A percentile compares a stretch with the other conserved stretches of the same genome.
Conservation (phyloP, 2,797 vertebrate genomes). For the Dallia pectoralis region DNA sequence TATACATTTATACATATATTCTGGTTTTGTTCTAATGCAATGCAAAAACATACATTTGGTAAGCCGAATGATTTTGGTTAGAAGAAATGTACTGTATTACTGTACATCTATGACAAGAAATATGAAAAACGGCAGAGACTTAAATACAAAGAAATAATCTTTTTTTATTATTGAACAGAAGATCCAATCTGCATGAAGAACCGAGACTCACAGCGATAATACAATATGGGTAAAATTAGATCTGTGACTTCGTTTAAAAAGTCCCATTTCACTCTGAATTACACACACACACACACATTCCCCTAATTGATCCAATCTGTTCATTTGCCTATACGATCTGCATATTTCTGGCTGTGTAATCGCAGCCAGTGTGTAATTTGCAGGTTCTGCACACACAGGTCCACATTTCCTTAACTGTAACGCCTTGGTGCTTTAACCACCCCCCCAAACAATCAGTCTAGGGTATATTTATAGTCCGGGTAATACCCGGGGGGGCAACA, state of each 20-base stretch:
- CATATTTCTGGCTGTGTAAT: no score
- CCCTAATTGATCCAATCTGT: no score
- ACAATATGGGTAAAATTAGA: conserved; percentile 37
- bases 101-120: not conserved
- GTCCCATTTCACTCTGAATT: not conserved
- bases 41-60: no score
- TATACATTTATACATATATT: no score
- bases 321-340: no score
- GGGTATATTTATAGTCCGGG: not conserved
- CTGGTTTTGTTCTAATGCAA: no score
- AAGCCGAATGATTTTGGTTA: no score
- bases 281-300: not conserved
- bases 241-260: conserved; percentile 6
- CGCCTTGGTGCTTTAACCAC: not conserved
- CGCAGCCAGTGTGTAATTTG: not conserved
- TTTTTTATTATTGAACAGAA: conserved; percentile 43
- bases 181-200: conserved; percentile 42
- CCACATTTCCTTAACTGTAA: not conserved
- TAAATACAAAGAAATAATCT: conserved; percentile 22
- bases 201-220: conserved; percentile 43
- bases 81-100: no score
- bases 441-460: not conserved
- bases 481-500: not conserved
- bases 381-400: not conserved
- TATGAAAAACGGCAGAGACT: conserved; percentile 2